Percentiles rank a stretch among this genome's conserved stretches.
phyloP scores from a whole-genome alignment of 2,888 invertebrate genomes.

The Drosophila infuscata region DNA sequence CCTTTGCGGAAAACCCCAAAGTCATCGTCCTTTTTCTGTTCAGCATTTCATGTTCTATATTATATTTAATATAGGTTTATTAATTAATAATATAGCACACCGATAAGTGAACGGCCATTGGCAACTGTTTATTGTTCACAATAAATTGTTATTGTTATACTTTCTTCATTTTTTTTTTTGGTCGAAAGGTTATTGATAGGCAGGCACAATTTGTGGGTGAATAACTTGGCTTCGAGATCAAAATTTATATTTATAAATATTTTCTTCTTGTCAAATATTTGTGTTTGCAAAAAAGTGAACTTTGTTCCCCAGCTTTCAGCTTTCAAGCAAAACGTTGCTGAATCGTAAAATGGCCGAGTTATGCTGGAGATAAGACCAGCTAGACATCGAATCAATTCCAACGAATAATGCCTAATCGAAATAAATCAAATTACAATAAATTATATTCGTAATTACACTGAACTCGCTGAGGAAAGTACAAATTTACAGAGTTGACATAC shows the following conservation, averaged over 20 bases:
- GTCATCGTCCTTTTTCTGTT: conserved; percentile 21
- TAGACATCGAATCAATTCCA: conserved; percentile 3
- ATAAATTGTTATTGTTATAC: neutral
- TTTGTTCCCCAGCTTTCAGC: conserved; percentile 45
- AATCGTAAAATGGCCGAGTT: conserved; percentile 31
- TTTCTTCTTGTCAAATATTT: conserved; percentile 28
- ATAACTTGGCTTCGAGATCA: conserved; percentile 55
- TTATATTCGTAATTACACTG: neutral
- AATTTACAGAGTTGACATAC: neutral
- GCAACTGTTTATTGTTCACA: conserved; percentile 44
- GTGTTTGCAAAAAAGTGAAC: conserved; percentile 52
- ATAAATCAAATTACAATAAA: neutral
- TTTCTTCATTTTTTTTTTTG: neutral
- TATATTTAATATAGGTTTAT: conserved; percentile 28
- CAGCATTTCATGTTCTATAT: conserved; percentile 31
- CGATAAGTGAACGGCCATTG: conserved; percentile 58
- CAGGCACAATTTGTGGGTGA: conserved; percentile 61
- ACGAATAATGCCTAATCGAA: conserved; percentile 19
- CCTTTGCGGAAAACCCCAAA: conserved; percentile 35
- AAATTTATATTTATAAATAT: conserved; percentile 29
- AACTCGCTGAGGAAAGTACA: neutral
- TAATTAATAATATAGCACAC: conserved; percentile 22
- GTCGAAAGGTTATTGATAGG: conserved; percentile 52
- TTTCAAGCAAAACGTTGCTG: conserved; percentile 10
- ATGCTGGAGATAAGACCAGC: conserved; percentile 26